Evolutionary conservation across 2,113 vertebrate genomes (phyloP).

Genomic region (Condylura cristata): DNA sequence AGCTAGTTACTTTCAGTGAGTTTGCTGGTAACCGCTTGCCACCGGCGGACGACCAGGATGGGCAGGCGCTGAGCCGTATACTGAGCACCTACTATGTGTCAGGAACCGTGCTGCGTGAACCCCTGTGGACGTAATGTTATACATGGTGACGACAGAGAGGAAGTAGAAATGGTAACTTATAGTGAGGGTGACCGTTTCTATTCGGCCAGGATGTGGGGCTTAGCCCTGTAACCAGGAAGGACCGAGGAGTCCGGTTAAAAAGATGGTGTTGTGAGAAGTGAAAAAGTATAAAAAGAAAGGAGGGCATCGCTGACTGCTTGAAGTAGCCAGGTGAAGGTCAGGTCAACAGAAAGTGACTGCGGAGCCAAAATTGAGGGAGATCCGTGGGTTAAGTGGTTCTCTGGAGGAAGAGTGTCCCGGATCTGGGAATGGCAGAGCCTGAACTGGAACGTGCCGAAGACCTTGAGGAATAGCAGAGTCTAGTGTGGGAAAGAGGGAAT

Average conservation of each 20-base stretch:
- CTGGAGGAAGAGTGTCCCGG: background rate
- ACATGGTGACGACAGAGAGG: background rate
- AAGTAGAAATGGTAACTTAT: slow-evolving; percentile 13
- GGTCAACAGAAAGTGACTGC: background rate
- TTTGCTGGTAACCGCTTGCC: background rate
- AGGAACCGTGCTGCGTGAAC: background rate
- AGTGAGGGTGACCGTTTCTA: background rate
- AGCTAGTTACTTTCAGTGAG: background rate
- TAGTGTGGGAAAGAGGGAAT: background rate
- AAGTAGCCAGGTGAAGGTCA: background rate
- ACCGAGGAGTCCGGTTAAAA: background rate
- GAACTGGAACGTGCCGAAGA: background rate
- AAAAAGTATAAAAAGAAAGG: background rate
- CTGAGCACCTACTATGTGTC: background rate
- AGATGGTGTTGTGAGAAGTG: background rate
- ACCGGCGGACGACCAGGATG: background rate
- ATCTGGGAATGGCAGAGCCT: background rate
- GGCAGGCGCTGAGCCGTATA: background rate
- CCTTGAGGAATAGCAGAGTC: background rate
- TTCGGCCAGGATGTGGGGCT: background rate
- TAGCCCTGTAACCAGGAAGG: background rate
- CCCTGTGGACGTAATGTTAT: background rate
- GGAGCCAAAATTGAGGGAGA: background rate
- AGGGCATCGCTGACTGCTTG: background rate
- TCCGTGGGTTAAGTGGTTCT: background rate